Conservation (phyloP, 2,797 vertebrate species). For the Stomatorhinus walkeri region DNA sequence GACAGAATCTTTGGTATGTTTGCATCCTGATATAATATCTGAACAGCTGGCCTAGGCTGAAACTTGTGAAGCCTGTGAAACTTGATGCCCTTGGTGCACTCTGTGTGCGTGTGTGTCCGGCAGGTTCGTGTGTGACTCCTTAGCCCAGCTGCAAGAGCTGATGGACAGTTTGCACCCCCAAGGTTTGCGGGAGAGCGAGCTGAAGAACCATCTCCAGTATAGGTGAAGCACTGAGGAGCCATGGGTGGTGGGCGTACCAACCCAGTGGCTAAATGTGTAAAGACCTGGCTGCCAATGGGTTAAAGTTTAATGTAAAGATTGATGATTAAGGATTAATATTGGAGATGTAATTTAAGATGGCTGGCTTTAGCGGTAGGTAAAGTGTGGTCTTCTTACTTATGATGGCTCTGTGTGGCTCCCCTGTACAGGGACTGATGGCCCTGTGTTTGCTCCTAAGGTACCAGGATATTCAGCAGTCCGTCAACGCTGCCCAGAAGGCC, state of each 20-base stretch:
- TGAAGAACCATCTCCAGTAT: conserved; percentile 75
- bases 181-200: conserved; percentile 83
- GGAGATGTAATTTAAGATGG: neutral
- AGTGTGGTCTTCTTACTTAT: neutral
- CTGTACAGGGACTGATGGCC: neutral
- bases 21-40: neutral
- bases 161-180: conserved; percentile 81
- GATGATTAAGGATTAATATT: neutral
- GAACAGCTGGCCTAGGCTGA: neutral
- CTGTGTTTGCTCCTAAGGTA: conserved; percentile 58
- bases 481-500: conserved; percentile 77
- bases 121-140: conserved; percentile 87
- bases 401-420: neutral
- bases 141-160: conserved; percentile 81
- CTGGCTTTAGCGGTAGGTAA: neutral
- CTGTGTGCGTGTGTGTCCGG: neutral
- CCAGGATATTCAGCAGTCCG: conserved; percentile 84
- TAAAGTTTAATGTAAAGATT: neutral
- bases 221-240: conserved; percentile 56
- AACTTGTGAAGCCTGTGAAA: neutral
- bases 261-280: neutral
- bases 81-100: neutral
- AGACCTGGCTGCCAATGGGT: neutral
- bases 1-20: conserved; percentile 90
- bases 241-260: neutral